These are phyloP conservation scores for Agelastica alni DNA, from an alignment of 2,888 invertebrate genomes.

Conservation along the genomic window DNA sequence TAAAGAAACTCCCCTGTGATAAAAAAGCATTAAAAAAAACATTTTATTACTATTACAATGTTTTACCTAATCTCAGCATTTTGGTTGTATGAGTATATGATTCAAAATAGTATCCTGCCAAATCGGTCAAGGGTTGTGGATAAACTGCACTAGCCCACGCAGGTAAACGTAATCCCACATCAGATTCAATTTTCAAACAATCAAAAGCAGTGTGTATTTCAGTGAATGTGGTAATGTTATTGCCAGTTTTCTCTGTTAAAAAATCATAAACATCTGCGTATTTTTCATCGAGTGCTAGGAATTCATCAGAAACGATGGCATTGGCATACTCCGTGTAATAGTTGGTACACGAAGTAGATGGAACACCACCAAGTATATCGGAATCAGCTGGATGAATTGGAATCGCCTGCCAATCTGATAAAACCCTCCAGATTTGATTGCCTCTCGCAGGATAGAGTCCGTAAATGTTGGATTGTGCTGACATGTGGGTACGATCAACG, in stretches of 20 bases:
- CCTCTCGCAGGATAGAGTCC: constrained; percentile 68
- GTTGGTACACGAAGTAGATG: constrained; percentile 12
- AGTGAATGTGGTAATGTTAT: constrained; percentile 59
- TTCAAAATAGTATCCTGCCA: background rate
- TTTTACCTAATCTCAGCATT: constrained; percentile 60
- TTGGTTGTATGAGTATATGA: constrained; percentile 44
- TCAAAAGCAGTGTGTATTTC: constrained; percentile 61
- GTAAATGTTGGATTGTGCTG: constrained; percentile 76
- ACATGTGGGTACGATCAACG: constrained; percentile 83
- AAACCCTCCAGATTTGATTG: constrained; percentile 62
- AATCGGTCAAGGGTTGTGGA: constrained; percentile 20
- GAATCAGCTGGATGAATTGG: constrained; percentile 68
- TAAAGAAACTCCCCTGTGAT: no score
- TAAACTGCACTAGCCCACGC: constrained; percentile 22
- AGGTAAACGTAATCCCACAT: constrained; percentile 14
- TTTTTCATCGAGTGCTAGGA: constrained; percentile 56
- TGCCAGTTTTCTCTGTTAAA: constrained; percentile 64
- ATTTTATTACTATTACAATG: no score
- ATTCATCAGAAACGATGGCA: constrained; percentile 10
- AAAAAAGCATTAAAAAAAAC: no score
- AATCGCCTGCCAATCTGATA: constrained; percentile 71
- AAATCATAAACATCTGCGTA: constrained; percentile 66
- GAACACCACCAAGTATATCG: constrained; percentile 43
- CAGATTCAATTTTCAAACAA: constrained; percentile 64
- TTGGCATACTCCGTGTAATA: background rate